Base-by-base conservation (phyloP, 2,797 vertebrate species). In the Rachycentron canadum region DNA sequence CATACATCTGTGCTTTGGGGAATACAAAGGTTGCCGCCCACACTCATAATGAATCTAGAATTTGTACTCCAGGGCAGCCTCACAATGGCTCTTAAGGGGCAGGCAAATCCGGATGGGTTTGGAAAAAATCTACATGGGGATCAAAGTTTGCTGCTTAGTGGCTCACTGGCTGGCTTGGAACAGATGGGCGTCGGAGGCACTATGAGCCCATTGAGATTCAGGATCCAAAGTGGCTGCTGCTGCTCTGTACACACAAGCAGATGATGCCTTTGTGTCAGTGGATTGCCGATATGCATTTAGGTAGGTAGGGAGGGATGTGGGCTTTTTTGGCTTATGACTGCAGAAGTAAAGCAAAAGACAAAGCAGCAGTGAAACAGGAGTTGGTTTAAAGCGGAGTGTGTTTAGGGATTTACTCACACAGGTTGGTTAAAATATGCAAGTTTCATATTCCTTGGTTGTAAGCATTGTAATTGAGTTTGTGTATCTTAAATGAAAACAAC, bases 171-270 rank as follows among this genome's bases (percentile, higher is more conserved):
- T 93, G 89, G 81, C 88, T 93, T 77, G 93, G 92, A 95, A 94
- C 95, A 96, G 95, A 95, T 95, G 95, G 95, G 92, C 93, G 93
- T 92, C 91, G 94, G 93, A 93, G 93, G 93, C 90, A 93, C 92
- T 85, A 86, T 89, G 93, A 93, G 93, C 92, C 94, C 91, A 94
- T 91, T 91, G 94, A 95, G 95, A 96, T 94, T 93, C 92, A 91
- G 91, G 86, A 95, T 94, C 93, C 94, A 94, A 94, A 94, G 94
- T 94, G 93, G 91, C 94, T 93, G 89, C 94, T 95, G 93, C 92
- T 91, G 89, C 91, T 93, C 91, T 91, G 92, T 92, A 91, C 87
- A 93, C 92, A 92, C 90, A 91, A 87, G 90, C 92, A 89, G 89
- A 94, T 92, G 92, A 93, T 92, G 92, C 89, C 89, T 94, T 93